Evolutionary conservation across 1,140 invertebrate species (phyloP).

Genomic region (Drosophila arawakana): DNA sequence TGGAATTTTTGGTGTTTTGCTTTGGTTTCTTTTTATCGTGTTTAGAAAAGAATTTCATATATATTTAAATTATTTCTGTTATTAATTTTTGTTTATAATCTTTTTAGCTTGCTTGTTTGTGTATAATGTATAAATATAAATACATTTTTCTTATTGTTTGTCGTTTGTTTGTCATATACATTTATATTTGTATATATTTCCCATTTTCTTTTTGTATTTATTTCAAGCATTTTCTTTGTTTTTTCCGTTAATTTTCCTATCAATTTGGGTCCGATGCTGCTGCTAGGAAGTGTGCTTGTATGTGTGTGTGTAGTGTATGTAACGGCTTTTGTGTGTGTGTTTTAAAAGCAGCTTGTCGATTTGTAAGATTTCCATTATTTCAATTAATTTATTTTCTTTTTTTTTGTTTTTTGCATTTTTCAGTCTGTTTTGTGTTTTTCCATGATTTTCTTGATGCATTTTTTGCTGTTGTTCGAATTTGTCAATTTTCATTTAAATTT

Average conservation of each 20-base stretch:
- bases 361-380: constrained; percentile 20
- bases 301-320: constrained; percentile 11
- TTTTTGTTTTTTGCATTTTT: constrained; percentile 58
- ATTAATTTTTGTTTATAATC: too few species aligned
- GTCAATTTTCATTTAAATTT: constrained; percentile 4
- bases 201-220: constrained; percentile 1
- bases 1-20: constrained; percentile 9
- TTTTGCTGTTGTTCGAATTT: constrained; percentile 28
- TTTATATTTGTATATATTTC: constrained; percentile 3
- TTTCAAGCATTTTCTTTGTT: constrained; percentile 20
- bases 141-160: constrained; percentile 64
- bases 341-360: constrained; percentile 63
- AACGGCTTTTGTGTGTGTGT: not conserved
- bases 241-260: constrained; percentile 15
- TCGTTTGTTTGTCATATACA: constrained; percentile 34
- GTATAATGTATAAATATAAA: constrained; percentile 76
- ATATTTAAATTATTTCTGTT: constrained; percentile 57
- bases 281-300: constrained; percentile 19
- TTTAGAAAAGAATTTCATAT: constrained; percentile 60
- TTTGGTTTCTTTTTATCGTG: not conserved
- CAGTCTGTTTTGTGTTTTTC: constrained; percentile 69
- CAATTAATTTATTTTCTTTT: constrained; percentile 68
- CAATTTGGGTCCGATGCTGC: constrained; percentile 24
- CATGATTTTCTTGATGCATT: constrained; percentile 28
- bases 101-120: constrained; percentile 45